Evolutionary conservation across 2,113 vertebrate species (phyloP).

Genomic region (Zosterops japonicus): DNA sequence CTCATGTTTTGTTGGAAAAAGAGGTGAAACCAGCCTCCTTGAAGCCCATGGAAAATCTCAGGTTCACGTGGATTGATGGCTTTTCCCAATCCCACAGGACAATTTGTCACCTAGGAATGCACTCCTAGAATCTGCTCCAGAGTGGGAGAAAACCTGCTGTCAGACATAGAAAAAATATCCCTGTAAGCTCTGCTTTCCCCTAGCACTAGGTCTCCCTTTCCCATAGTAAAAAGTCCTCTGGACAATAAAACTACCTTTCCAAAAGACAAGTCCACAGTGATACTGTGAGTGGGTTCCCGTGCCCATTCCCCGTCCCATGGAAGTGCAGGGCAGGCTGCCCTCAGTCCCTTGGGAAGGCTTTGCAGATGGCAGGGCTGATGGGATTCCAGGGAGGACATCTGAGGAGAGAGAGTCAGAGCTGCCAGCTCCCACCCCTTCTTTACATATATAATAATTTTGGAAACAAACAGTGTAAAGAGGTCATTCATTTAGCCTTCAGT

Average conservation of each 20-base stretch:
- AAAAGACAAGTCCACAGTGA: not conserved
- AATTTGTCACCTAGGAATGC: not conserved
- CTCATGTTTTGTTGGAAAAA: not conserved
- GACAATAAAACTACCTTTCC: not conserved
- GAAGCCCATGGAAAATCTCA: not conserved
- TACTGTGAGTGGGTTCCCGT: rapidly evolving
- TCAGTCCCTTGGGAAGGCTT: not conserved
- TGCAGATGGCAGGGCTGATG: not conserved
- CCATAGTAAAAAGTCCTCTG: not conserved
- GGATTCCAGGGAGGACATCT: not conserved
- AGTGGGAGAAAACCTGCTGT: not conserved
- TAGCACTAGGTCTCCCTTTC: not conserved
- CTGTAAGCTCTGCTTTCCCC: not conserved
- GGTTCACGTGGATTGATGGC: rapidly evolving
- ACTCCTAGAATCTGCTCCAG: not conserved
- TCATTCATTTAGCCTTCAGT: not conserved
- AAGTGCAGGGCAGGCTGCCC: rapidly evolving
- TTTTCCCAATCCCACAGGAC: rapidly evolving
- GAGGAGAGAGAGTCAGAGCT: not conserved
- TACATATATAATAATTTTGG: not conserved
- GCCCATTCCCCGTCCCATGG: not conserved
- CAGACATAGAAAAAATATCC: not conserved
- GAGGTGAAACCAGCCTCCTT: not conserved
- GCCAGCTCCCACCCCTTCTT: not conserved
- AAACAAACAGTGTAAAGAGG: not conserved